Conservation (phyloP, 2,888 invertebrate species). For the Mimachlamys varia region DNA sequence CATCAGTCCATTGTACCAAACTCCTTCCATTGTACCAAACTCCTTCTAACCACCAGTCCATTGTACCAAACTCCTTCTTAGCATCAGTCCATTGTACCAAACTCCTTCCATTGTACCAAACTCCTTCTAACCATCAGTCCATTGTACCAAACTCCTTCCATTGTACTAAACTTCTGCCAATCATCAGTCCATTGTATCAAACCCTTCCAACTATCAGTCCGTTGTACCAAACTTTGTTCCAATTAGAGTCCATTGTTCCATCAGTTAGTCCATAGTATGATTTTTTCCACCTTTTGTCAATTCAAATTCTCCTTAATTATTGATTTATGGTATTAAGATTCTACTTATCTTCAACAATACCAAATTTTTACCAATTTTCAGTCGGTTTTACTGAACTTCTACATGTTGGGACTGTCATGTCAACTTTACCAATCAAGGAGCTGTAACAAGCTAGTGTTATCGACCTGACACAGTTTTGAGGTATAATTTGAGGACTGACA, state of each 20-base stretch:
- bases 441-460: neutral
- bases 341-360: neutral
- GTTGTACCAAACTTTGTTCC: neutral
- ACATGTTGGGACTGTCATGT: neutral
- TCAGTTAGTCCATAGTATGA: neutral
- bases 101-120: neutral
- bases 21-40: neutral
- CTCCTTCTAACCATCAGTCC: neutral
- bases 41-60: neutral
- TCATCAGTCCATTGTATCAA: neutral
- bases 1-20: neutral
- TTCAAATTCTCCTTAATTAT: neutral
- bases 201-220: neutral
- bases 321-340: neutral
- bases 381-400: neutral
- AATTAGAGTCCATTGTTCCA: no score
- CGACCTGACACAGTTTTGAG: neutral
- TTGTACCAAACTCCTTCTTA: neutral
- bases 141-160: neutral
- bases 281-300: neutral
- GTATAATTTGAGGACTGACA: neutral
- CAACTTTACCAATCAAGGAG: neutral
- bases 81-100: neutral
- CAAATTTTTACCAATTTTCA: neutral
- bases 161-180: neutral